These are phyloP conservation scores for Psittacula cyanocephala DNA, from an alignment of 2,113 vertebrate species.

Conservation along the genomic window DNA sequence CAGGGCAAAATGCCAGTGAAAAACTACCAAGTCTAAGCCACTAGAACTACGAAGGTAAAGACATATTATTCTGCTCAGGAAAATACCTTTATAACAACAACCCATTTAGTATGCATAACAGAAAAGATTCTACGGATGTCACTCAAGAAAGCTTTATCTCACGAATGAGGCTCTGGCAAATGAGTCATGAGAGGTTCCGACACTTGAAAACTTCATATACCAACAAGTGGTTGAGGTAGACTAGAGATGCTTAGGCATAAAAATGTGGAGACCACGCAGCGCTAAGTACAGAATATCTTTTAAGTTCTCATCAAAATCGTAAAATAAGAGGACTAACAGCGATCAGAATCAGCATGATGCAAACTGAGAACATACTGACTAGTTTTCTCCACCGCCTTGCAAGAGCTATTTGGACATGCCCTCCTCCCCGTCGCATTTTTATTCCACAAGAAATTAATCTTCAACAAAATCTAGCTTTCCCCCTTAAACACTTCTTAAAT, in stretches of 20 bases:
- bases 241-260: background rate
- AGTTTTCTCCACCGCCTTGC: background rate
- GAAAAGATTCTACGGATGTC: background rate
- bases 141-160: background rate
- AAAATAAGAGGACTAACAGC: background rate
- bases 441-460: background rate
- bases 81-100: background rate
- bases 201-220: background rate
- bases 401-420: background rate
- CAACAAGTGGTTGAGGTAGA: background rate
- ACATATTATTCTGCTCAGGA: background rate
- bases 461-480: background rate
- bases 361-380: background rate
- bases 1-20: background rate
- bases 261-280: background rate
- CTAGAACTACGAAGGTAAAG: background rate
- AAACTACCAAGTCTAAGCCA: background rate
- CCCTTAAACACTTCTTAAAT: background rate
- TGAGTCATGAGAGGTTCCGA: rapidly evolving
- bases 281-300: background rate
- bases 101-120: background rate
- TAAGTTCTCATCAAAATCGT: background rate
- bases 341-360: background rate
- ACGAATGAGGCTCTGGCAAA: background rate
- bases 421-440: background rate